Base-by-base conservation (phyloP, 2,888 invertebrate genomes). In the Chirona hameri region DNA sequence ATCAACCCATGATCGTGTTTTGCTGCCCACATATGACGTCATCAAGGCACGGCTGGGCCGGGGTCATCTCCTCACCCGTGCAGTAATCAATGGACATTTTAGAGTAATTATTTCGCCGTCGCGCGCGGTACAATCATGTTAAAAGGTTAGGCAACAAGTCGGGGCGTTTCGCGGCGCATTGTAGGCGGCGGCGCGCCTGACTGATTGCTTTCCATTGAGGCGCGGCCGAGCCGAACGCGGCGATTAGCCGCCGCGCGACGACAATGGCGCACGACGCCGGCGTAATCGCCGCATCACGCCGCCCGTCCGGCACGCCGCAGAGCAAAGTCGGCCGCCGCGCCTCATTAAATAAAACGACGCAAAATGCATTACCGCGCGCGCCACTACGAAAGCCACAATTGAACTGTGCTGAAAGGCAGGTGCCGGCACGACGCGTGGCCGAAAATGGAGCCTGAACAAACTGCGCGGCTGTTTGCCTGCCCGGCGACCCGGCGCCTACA, bases 151-250 rank as follows among this genome's bases (percentile, higher is more conserved):
- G 29, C 69, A 69, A 69, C 69, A 69, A 69, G 69, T 69, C 29
- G 29, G 69, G 69, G 29, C 69, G 29, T 48, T 48, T 12, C 9
- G 48, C 12, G 48, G 48, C 48, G 69, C 69, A 69, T 69, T 69
- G 69, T 69, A 69, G n/a, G n/a, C 69, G n/a, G 69, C 69, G 48
- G 48, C 69, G 69, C n/a, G 69, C 69, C 69, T 69, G 69, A 69
- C 69, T 69, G 69, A 69, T 69, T 69, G 69, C 21, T 29, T 69
- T 69, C 69, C 69, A 69, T 69, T 69, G 69, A 29, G n/a, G 69
- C 29, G 27, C 69, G 29, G 29, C 69, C 14, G 69, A 12, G 69
- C 69, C 29, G 29, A 29, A 29, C 29, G 69, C 29, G 69, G n/a
- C 69, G 69, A 69, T 69, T 69, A 69, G 69, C n/a, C 14, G 69